Conservation (phyloP, 1,140 invertebrate species). For the Zaprionus ornatus region DNA sequence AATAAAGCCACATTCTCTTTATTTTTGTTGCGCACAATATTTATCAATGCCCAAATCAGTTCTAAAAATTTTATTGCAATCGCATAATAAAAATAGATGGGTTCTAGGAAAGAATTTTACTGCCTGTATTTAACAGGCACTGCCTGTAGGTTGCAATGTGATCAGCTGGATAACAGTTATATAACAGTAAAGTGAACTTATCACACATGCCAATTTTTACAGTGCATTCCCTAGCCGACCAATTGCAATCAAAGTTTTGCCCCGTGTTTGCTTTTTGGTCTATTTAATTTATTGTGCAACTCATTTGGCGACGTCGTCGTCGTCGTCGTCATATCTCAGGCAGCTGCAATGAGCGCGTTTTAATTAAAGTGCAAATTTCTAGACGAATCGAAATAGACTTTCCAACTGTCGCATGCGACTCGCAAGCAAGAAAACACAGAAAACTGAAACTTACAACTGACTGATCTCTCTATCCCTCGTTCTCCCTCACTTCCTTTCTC, state of each 20-base stretch:
- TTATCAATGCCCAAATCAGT: no score
- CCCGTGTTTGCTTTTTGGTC: constrained; percentile 44
- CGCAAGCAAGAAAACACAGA: not conserved
- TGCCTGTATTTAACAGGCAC: no score
- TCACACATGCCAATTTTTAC: not conserved
- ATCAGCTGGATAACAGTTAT: no score
- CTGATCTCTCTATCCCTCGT: no score
- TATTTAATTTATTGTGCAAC: constrained; percentile 65
- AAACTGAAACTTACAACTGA: not conserved
- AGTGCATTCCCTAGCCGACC: not conserved
- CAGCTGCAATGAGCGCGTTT: not conserved
- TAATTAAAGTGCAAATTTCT: constrained; percentile 22
- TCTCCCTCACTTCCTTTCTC: no score
- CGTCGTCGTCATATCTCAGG: not conserved
- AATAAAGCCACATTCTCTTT: no score
- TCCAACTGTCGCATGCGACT: constrained; percentile 35
- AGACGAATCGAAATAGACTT: constrained; percentile 18
- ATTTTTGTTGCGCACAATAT: no score
- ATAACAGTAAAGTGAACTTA: no score
- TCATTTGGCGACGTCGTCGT: constrained; percentile 18
- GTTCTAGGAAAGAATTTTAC: no score
- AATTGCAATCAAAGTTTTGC: not conserved
- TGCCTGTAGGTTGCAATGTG: no score
- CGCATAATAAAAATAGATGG: no score
- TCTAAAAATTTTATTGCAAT: no score